Conservation (phyloP, 2,888 invertebrate species). For the Heliconius ethilla region DNA sequence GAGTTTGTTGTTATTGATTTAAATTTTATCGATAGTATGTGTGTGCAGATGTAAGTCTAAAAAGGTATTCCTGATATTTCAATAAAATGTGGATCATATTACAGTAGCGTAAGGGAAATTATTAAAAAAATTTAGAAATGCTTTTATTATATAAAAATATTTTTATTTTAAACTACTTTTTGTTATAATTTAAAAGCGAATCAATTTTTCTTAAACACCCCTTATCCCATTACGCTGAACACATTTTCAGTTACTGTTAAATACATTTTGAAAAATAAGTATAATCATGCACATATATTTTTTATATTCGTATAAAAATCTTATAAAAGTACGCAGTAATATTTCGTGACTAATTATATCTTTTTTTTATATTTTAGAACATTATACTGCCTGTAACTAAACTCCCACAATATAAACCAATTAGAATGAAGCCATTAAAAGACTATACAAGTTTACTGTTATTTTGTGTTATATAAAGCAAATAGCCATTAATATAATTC, state of each 20-base stretch:
- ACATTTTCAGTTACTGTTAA: background rate
- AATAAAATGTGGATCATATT: background rate
- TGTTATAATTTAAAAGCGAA: too few relatives aligned
- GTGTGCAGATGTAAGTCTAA: background rate
- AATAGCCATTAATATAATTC: background rate
- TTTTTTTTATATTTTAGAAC: too few relatives aligned
- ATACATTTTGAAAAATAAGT: background rate
- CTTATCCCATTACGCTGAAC: background rate
- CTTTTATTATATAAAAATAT: too few relatives aligned
- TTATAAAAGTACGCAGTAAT: too few relatives aligned
- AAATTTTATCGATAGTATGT: background rate
- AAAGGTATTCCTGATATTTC: background rate
- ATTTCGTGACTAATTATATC: too few relatives aligned
- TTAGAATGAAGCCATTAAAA: constrained; percentile 44
- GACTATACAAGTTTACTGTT: constrained; percentile 24
- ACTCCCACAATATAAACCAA: constrained; percentile 38
- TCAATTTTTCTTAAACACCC: too few relatives aligned
- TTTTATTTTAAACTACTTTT: too few relatives aligned
- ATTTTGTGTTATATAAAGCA: constrained; percentile 17
- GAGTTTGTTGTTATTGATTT: background rate
- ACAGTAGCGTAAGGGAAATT: background rate
- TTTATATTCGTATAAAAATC: background rate
- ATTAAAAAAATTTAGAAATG: background rate
- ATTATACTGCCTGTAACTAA: constrained; percentile 30
- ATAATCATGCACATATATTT: background rate